Evolutionary conservation across 2,797 vertebrate genomes (phyloP), one percentile per base, ranked within the genome.

Genomic region (Rachycentron canadum): DNA sequence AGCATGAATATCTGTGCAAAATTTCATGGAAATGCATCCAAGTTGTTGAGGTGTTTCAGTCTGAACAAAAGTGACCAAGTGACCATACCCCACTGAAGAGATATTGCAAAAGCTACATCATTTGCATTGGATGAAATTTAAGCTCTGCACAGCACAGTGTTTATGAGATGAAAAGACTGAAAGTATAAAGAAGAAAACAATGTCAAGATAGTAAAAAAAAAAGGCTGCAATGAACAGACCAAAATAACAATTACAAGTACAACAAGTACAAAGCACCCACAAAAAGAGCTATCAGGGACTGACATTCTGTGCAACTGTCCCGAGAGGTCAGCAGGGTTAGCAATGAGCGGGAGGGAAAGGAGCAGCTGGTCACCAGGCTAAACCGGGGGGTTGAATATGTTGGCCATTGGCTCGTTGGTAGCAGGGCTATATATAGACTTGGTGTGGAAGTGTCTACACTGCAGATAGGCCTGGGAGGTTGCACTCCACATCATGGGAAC

Each of bases 331-430:
- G 40, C 5, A 0, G 38, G 70, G 69, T 69, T 69, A 63, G 59
- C 17, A 7, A 45, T 56, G 73, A 66, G 73, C 11, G 13, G 63
- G 84, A 89, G 63, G 72, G 84, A 85, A 88, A 77, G 78, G 59
- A 88, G 79, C 91, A 92, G 90, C 89, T 91, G 93, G 84, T 84
- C 77, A 88, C 69, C 82, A 61, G 83, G 70, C 76, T 69, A 82
- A 86, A 85, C 63, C 74, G 64, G 71, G 73, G 69, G 53, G 25
- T 41, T 13, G 47, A 58, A 79, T 69, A 61, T 69, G 56, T 64
- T 69, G 73, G 77, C 62, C 80, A 81, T 43, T 82, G 82, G 74
- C 23, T 64, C 43, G 67, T 57, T 79, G 80, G 74, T 53, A 70
- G 83, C 56, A 30, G 73, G 43, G 79, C 71, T 92, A 91, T 77